Conservation (phyloP, 2,888 invertebrate species). For the Auanema sp. region DNA sequence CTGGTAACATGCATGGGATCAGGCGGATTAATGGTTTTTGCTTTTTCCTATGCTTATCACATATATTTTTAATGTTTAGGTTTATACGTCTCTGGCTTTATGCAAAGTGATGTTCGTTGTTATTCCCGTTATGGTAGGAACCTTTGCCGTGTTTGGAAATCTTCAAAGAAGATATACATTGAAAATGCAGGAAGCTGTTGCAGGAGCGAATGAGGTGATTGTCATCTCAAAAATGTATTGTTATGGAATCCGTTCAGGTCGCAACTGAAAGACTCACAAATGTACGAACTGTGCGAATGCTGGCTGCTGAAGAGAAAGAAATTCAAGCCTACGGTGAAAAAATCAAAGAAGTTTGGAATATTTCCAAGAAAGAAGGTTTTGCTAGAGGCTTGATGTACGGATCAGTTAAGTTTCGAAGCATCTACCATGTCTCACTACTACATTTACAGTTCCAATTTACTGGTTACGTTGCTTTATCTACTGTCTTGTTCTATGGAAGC, state of each 20-base stretch:
- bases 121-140: conserved; percentile 84
- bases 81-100: conserved; percentile 86
- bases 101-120: conserved; percentile 83
- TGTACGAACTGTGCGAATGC: conserved; percentile 87
- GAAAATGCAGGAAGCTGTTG: conserved; percentile 73
- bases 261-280: conserved; percentile 90
- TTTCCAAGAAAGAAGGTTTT: conserved; percentile 84
- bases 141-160: conserved; percentile 75
- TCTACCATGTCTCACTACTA: conserved; percentile 61
- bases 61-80: conserved; percentile 69
- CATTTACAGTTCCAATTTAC: conserved; percentile 59
- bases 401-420: conserved; percentile 69
- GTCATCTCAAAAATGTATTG: background rate
- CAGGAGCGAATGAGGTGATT: conserved; percentile 72
- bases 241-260: conserved; percentile 60
- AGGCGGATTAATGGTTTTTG: conserved; percentile 87
- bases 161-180: conserved; percentile 83
- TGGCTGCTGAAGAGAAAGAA: conserved; percentile 83
- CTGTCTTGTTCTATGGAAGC: conserved; percentile 62
- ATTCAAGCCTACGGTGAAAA: conserved; percentile 69
- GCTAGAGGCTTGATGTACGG: conserved; percentile 89
- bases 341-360: conserved; percentile 75
- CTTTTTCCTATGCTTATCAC: background rate
- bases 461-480: conserved; percentile 58
- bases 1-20: conserved; percentile 83